Percentiles rank a stretch among this genome's conserved stretches.
phyloP scores from a whole-genome alignment of 2,797 vertebrate genomes.

The Syncerus caffer region DNA sequence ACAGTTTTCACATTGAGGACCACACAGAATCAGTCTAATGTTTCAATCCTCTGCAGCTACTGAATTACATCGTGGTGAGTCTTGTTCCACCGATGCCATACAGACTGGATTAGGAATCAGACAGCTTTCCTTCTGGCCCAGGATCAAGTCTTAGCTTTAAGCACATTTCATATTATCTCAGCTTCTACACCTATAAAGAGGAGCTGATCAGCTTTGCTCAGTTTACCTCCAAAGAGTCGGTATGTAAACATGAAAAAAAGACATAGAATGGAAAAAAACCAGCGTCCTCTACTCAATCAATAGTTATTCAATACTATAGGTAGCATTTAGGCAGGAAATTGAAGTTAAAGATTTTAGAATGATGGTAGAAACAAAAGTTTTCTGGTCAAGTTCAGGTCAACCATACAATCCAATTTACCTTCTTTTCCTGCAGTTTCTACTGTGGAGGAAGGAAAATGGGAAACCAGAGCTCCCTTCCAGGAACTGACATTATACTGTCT shows the following conservation, averaged over 20 bases:
- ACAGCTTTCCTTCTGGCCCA: background rate
- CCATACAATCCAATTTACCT: background rate
- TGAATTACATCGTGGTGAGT: background rate
- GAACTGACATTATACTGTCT: background rate
- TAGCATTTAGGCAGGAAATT: background rate
- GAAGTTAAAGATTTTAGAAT: background rate
- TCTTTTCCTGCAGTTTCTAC: background rate
- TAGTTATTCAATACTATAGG: background rate
- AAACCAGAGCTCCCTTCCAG: background rate
- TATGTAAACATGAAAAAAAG: background rate
- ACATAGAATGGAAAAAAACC: background rate
- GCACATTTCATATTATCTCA: background rate
- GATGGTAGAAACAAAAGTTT: background rate
- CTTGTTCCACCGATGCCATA: too few species aligned
- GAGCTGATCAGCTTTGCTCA: background rate
- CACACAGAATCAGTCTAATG: too few species aligned
- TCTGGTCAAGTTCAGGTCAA: background rate
- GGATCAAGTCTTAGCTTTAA: too few species aligned
- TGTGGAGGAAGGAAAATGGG: background rate
- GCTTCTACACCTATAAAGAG: background rate
- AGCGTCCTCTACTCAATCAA: background rate
- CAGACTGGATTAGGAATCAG: background rate
- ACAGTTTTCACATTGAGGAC: accelerated
- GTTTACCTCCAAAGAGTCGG: background rate
- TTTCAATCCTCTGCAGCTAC: too few species aligned